Conservation (phyloP, 1,140 invertebrate species). For the Asbolus verrucosus region DNA sequence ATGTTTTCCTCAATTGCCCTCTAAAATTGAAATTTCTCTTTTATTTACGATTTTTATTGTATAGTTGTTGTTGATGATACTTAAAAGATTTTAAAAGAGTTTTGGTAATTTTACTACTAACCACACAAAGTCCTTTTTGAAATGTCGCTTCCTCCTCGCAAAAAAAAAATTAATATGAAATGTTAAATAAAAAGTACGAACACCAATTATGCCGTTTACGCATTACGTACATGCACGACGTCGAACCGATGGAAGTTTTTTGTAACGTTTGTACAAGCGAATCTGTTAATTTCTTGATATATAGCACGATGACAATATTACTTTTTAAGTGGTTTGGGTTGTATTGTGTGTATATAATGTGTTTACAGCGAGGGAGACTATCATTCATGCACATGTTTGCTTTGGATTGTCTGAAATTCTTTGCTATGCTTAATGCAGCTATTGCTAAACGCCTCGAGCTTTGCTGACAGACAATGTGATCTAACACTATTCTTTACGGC, state of each 20-base stretch:
- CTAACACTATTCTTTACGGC: constrained; percentile 37
- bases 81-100: constrained; percentile 49
- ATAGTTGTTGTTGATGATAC: constrained; percentile 62
- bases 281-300: neutral
- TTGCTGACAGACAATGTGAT: constrained; percentile 42
- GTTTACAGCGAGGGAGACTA: constrained; percentile 33
- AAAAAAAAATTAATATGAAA: constrained; percentile 2
- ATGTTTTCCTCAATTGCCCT: constrained; percentile 55
- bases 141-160: constrained; percentile 46
- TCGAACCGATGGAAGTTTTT: neutral
- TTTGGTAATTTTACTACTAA: constrained; percentile 40
- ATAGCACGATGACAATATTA: neutral
- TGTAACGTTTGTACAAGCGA: neutral
- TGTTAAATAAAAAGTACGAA: constrained; percentile 24
- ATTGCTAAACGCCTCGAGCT: constrained; percentile 52
- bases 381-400: constrained; percentile 27
- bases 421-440: constrained; percentile 56
- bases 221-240: constrained; percentile 17
- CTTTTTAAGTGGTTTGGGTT: constrained; percentile 20
- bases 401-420: constrained; percentile 41
- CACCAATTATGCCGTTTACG: constrained; percentile 33
- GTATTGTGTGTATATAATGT: constrained; percentile 18
- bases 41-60: constrained; percentile 55
- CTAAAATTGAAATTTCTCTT: constrained; percentile 36
- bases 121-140: constrained; percentile 46